Percentiles rank a stretch among this genome's conserved stretches.
These are phyloP conservation scores for Pammene fasciana DNA, from an alignment of 2,888 invertebrate species.

Conservation along the genomic window DNA sequence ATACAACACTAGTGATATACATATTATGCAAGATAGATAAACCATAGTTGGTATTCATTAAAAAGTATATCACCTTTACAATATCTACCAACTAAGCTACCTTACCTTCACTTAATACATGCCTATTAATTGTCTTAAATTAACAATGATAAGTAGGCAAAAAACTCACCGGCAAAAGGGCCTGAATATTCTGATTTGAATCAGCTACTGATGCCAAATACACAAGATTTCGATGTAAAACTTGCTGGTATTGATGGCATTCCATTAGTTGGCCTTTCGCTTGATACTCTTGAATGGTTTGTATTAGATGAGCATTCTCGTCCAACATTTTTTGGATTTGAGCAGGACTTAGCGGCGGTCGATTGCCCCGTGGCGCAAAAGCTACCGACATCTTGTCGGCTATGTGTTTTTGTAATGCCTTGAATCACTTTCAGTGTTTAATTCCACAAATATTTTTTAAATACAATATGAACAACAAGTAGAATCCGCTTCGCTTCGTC, in stretches of 20 bases:
- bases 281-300: conserved; percentile 98
- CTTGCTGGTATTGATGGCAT: conserved; percentile 96
- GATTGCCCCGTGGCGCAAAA: conserved; percentile 88
- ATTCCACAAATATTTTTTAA: conserved; percentile 19
- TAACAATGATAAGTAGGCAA: neutral
- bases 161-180: conserved; percentile 91
- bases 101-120: too few relatives aligned
- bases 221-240: conserved; percentile 96
- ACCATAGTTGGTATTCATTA: too few relatives aligned
- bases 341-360: conserved; percentile 90
- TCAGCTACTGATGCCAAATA: conserved; percentile 99
- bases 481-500: conserved; percentile 27
- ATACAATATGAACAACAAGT: conserved; percentile 30
- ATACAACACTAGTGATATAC: too few relatives aligned
- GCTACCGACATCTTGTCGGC: conserved; percentile 86
- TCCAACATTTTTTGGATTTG: conserved; percentile 98
- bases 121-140: neutral
- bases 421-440: conserved; percentile 9
- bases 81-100: too few relatives aligned
- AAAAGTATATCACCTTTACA: too few relatives aligned
- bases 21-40: too few relatives aligned
- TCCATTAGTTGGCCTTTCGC: conserved; percentile 97
- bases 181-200: conserved; percentile 95
- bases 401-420: conserved; percentile 2
- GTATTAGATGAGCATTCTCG: conserved; percentile 98